Percentiles rank a stretch among this genome's conserved stretches.
Conservation (phyloP, 2,888 invertebrate genomes). For the Chromoteleia sp. region DNA sequence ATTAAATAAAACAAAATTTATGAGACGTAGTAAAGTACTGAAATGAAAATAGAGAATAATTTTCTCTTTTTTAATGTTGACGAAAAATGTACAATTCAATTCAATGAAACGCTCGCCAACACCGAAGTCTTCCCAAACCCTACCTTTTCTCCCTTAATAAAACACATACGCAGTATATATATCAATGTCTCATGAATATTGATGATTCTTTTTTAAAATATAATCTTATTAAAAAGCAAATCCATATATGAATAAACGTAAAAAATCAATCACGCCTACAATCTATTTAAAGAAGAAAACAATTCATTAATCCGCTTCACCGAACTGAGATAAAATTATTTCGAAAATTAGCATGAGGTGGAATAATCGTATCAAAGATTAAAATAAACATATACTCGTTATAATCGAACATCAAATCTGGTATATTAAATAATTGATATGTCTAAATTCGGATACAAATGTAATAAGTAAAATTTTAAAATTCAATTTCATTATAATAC, state of each 20-base stretch:
- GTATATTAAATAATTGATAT: too few relatives aligned
- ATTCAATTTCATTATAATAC: too few relatives aligned
- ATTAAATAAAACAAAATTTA: constrained; percentile 27
- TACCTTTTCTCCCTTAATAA: constrained; percentile 5
- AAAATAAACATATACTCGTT: too few relatives aligned
- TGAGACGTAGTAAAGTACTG: constrained; percentile 3
- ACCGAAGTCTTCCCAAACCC: constrained; percentile 17
- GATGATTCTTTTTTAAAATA: constrained; percentile 29
- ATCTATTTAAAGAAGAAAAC: background rate
- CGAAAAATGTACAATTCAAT: background rate
- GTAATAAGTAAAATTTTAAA: too few relatives aligned
- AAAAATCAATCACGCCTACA: constrained; percentile 4
- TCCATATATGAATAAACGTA: constrained; percentile 8
- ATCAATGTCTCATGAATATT: constrained; percentile 34
- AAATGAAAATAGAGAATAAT: background rate
- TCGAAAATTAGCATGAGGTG: too few relatives aligned
- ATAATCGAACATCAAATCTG: too few relatives aligned
- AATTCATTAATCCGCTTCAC: too few relatives aligned
- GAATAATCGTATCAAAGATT: too few relatives aligned
- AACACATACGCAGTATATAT: constrained; percentile 17
- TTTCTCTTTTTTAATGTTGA: background rate
- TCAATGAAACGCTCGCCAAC: background rate
- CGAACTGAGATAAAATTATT: too few relatives aligned
- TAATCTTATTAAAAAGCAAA: constrained; percentile 35
- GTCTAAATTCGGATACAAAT: too few relatives aligned